These are phyloP conservation scores for Zosterops borbonicus DNA, from an alignment of 2,113 vertebrate genomes.

Conservation along the genomic window DNA sequence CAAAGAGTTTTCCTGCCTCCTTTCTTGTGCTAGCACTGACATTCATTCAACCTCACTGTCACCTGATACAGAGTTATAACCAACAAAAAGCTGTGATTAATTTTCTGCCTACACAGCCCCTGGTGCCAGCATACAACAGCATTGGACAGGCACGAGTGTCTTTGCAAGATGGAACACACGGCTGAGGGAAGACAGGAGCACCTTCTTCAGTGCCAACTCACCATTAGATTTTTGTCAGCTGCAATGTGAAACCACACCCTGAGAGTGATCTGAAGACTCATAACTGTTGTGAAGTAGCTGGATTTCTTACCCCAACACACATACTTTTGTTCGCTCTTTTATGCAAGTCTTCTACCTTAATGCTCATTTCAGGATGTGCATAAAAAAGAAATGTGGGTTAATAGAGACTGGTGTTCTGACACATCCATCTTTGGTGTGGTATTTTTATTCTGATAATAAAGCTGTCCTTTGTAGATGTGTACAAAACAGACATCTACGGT, in stretches of 20 bases:
- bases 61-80: not conserved
- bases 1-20: not conserved
- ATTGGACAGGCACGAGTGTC: accelerated
- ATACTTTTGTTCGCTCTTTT: not conserved
- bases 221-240: not conserved
- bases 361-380: not conserved
- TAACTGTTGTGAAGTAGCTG: not conserved
- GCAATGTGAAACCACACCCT: not conserved
- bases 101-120: not conserved
- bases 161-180: not conserved
- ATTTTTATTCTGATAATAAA: not conserved
- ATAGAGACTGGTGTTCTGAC: not conserved
- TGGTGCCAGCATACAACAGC: accelerated
- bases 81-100: not conserved
- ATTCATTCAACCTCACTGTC: not conserved
- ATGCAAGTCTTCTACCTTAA: not conserved
- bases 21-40: not conserved
- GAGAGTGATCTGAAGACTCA: not conserved
- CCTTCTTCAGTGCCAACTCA: not conserved
- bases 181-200: not conserved
- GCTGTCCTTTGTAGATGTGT: not conserved
- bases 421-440: accelerated
- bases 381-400: not conserved
- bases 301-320: not conserved
- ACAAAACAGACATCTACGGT: not conserved